Conservation (phyloP, 1,140 invertebrate genomes). For the Brachionus koreanus region DNA sequence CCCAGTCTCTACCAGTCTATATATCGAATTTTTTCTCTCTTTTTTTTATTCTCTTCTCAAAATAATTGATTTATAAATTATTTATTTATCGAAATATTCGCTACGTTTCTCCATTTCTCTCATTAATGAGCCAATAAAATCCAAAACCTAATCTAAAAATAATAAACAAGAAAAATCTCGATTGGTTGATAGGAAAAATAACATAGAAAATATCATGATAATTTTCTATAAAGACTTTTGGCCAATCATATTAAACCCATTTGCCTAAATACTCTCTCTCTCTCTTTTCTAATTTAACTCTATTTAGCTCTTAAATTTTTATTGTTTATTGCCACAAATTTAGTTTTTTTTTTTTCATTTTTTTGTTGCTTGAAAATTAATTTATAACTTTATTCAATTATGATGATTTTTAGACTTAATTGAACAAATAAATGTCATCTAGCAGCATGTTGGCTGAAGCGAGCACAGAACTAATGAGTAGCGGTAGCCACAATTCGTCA, state of each 20-base stretch:
- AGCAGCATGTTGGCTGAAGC: neutral
- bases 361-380: neutral
- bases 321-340: slow-evolving; percentile 19
- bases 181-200: neutral
- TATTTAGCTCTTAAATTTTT: neutral
- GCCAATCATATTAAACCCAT: neutral
- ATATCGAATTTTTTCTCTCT: neutral
- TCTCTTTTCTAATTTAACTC: neutral
- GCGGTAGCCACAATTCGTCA: neutral
- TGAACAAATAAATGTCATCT: neutral
- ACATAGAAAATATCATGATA: neutral
- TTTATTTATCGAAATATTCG: slow-evolving; percentile 25
- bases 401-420: neutral
- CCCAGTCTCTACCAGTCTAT: neutral
- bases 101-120: slow-evolving; percentile 8
- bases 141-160: neutral
- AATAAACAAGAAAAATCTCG: slow-evolving; percentile 6
- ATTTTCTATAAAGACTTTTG: neutral
- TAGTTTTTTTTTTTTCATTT: neutral
- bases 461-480: neutral
- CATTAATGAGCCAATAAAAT: slow-evolving; percentile 13
- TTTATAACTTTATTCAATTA: neutral
- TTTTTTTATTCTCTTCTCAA: slow-evolving; percentile 19
- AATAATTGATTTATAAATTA: slow-evolving; percentile 41
- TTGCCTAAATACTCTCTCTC: neutral